Percentiles rank a stretch among this genome's conserved stretches.
phyloP scores from a whole-genome alignment of 2,888 invertebrate species.

The Salticus scenicus region DNA sequence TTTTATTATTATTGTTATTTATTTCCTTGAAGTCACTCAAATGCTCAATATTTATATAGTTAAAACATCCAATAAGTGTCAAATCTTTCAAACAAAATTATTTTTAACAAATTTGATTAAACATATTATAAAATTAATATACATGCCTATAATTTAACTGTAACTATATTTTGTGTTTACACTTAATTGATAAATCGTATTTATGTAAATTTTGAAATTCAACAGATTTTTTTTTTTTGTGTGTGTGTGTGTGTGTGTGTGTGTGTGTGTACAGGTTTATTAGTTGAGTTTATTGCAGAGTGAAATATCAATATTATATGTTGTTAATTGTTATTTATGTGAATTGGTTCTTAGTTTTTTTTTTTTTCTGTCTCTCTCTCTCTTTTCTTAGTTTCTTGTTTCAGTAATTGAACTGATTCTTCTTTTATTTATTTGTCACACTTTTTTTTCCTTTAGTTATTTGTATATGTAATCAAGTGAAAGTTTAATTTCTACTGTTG shows the following conservation, averaged over 20 bases:
- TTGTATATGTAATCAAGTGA: not conserved
- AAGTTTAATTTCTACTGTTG: not conserved
- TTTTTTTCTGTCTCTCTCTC: no score
- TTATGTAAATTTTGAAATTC: no score
- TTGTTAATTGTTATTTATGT: not conserved
- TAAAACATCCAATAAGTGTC: not conserved
- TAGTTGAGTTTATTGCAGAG: not conserved
- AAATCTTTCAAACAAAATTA: not conserved
- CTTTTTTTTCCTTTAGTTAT: not conserved
- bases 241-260: no score
- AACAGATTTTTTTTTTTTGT: no score
- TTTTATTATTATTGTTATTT: not conserved
- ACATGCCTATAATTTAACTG: no score
- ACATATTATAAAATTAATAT: no score
- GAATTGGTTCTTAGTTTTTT: not conserved
- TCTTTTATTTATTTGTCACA: not conserved
- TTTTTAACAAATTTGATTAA: no score
- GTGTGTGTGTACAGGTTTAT: no score
- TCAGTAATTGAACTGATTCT: not conserved
- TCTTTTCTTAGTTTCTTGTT: not conserved
- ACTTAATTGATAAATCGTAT: no score
- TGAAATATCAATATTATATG: not conserved
- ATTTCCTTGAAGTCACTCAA: not conserved
- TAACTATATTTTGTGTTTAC: no score
- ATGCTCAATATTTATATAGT: not conserved